Conservation (phyloP, 2,797 vertebrate genomes). For the Ispidina picta region DNA sequence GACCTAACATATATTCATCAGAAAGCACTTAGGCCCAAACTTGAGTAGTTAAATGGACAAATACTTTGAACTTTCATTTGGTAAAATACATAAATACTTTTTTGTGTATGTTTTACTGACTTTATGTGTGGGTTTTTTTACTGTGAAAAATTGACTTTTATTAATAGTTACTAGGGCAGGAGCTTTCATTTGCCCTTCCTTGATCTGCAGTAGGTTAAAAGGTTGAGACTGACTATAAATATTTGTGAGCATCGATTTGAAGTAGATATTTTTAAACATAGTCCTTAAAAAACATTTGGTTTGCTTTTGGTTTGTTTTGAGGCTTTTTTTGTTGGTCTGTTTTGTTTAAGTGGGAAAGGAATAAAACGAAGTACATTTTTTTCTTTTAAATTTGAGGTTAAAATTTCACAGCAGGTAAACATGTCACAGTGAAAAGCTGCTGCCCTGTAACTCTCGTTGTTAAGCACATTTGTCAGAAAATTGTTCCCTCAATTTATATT, state of each 20-base stretch:
- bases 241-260: neutral
- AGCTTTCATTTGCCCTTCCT: neutral
- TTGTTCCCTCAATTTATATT: neutral
- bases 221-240: neutral
- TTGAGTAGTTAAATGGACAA: neutral
- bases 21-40: neutral
- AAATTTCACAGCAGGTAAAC: neutral
- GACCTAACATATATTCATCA: conserved; percentile 55
- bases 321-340: neutral
- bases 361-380: neutral
- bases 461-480: neutral
- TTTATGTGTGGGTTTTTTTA: too few relatives aligned
- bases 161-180: neutral
- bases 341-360: neutral
- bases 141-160: neutral
- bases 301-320: neutral
- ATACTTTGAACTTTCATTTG: neutral
- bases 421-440: neutral
- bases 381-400: neutral
- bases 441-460: neutral
- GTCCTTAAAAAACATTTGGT: neutral
- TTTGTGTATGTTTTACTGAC: neutral
- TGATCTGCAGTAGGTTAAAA: neutral
- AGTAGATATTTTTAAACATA: neutral
- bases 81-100: neutral